A percentile compares a stretch with the other conserved stretches of the same genome.
Conservation (phyloP, 1,140 invertebrate species). For the Batillaria attramentaria region DNA sequence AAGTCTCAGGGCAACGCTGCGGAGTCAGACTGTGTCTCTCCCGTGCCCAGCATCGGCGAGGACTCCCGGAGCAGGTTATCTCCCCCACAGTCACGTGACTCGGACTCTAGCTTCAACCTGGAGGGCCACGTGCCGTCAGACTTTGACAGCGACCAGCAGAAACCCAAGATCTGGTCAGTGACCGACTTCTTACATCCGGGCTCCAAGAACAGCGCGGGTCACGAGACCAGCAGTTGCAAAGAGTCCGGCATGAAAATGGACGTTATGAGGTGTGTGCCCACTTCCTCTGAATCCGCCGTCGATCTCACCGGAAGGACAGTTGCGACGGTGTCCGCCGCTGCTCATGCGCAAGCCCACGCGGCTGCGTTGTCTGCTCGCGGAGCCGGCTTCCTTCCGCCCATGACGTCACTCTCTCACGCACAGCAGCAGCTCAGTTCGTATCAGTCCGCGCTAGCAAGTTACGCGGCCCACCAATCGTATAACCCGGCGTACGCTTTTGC, state of each 20-base stretch:
- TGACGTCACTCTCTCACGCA: conserved; percentile 16
- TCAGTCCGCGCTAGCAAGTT: conserved; percentile 19
- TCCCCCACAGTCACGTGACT: conserved; percentile 38
- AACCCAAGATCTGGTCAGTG: conserved; percentile 53
- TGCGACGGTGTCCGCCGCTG: background rate
- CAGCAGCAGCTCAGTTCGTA: conserved; percentile 19
- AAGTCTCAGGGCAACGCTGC: background rate
- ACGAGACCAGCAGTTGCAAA: conserved; percentile 17
- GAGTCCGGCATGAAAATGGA: conserved; percentile 31
- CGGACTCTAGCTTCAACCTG: conserved; percentile 31
- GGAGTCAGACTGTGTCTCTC: conserved; percentile 30
- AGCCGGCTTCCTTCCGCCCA: conserved; percentile 23
- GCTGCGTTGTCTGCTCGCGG: background rate
- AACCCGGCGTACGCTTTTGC: background rate
- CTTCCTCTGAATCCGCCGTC: conserved; percentile 11
- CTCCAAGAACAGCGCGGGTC: background rate
- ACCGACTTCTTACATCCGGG: conserved; percentile 42
- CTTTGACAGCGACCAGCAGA: conserved; percentile 38
- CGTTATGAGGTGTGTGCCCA: conserved; percentile 29
- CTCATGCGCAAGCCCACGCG: conserved; percentile 25
- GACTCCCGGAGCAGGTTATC: conserved; percentile 37
- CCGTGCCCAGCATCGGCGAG: conserved; percentile 37
- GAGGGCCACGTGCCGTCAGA: conserved; percentile 34
- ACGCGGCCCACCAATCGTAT: conserved; percentile 16
- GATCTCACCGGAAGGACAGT: conserved; percentile 22